Conservation (phyloP, 2,113 vertebrate genomes). For the Petrocephalus microphthalmus region DNA sequence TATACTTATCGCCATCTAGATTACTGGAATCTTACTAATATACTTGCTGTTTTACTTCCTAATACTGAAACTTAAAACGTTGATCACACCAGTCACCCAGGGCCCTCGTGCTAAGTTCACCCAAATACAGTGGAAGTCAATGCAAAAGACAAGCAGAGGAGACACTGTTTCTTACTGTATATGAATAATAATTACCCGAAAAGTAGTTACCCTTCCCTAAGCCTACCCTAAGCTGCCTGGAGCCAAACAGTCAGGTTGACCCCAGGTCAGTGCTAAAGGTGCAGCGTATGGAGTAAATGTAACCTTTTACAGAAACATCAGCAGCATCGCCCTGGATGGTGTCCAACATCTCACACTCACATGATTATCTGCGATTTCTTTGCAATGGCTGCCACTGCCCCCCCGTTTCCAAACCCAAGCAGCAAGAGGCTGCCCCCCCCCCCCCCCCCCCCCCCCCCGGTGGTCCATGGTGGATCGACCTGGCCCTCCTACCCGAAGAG, state of each 20-base stretch:
- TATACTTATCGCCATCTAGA: background rate
- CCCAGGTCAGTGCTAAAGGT: background rate
- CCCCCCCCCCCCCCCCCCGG: background rate
- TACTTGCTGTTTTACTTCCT: background rate
- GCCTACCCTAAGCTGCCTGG: background rate
- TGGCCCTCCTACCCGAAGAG: slow-evolving; percentile 61
- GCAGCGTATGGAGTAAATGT: background rate
- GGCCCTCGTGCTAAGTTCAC: background rate
- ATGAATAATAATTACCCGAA: background rate
- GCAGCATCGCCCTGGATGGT: background rate
- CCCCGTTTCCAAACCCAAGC: no score
- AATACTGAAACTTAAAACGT: background rate
- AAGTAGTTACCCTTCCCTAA: background rate
- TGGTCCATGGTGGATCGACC: background rate
- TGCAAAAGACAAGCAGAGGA: background rate
- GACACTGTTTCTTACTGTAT: background rate
- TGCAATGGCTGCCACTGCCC: background rate
- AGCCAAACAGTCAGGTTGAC: background rate
- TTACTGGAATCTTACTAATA: background rate
- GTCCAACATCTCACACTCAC: background rate
- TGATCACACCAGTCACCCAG: background rate
- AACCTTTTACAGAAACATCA: background rate
- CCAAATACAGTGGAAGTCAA: background rate
- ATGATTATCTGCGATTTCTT: background rate
- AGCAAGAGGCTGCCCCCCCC: background rate